These are phyloP conservation scores for Scaptomyza flava DNA, from an alignment of 2,888 invertebrate genomes.

Conservation along the genomic window DNA sequence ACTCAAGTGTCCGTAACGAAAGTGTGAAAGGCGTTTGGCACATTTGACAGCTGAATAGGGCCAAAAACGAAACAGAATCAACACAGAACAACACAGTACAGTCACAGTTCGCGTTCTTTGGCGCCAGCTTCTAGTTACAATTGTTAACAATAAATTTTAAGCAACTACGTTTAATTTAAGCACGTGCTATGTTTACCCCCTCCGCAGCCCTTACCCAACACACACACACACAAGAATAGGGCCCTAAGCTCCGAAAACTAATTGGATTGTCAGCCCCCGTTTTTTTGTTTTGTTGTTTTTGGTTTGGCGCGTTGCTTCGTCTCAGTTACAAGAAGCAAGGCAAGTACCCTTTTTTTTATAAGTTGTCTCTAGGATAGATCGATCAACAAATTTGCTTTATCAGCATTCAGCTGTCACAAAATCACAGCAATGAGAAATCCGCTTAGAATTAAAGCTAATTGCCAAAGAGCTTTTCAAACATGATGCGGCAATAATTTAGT, in stretches of 20 bases:
- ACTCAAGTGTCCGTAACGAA: constrained; percentile 62
- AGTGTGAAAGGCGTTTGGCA: constrained; percentile 55
- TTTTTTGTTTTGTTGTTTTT: constrained; percentile 3
- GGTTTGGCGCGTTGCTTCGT: constrained; percentile 21
- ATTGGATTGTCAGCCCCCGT: constrained; percentile 68
- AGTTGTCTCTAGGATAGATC: constrained; percentile 41
- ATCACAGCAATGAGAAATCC: constrained; percentile 33
- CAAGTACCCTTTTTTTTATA: not conserved
- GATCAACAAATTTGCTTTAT: constrained; percentile 56
- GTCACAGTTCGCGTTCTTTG: constrained; percentile 19
- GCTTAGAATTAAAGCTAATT: constrained; percentile 80
- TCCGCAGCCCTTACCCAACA: too few species aligned
- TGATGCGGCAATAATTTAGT: constrained; percentile 64
- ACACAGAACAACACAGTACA: not conserved
- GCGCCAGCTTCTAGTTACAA: constrained; percentile 29
- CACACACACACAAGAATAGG: not conserved
- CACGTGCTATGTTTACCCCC: constrained; percentile 36
- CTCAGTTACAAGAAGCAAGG: constrained; percentile 13
- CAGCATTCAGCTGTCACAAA: constrained; percentile 54
- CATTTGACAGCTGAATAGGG: constrained; percentile 64
- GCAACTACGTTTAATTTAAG: constrained; percentile 22
- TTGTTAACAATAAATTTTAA: constrained; percentile 2
- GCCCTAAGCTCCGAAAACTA: constrained; percentile 48
- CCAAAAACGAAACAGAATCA: constrained; percentile 5
- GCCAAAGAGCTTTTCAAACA: constrained; percentile 61